Conservation (phyloP, 2,797 vertebrate genomes). For the Schizothorax lantsangensis region DNA sequence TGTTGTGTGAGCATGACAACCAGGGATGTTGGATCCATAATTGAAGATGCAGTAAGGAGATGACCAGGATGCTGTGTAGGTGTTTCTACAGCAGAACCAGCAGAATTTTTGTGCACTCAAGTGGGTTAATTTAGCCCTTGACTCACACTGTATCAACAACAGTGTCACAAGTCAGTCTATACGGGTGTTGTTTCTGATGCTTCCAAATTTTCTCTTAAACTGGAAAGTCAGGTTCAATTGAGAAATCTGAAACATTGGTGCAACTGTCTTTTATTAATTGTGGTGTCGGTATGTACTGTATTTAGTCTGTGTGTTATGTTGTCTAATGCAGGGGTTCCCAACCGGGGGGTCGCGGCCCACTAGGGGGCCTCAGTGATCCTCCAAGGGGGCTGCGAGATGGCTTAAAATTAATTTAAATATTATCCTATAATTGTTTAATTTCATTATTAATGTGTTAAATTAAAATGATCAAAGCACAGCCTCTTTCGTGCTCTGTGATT, state of each 20-base stretch:
- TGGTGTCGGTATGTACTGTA: not conserved
- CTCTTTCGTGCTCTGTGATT: too few relatives aligned
- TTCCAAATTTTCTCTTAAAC: not conserved
- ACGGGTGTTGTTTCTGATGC: not conserved
- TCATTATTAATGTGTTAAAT: too few relatives aligned
- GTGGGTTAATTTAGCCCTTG: not conserved
- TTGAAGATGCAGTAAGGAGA: conserved; percentile 9
- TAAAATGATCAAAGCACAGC: too few relatives aligned
- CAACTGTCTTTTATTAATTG: not conserved
- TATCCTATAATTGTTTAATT: too few relatives aligned
- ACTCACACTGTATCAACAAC: not conserved
- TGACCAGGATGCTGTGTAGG: conserved; percentile 19
- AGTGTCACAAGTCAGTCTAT: not conserved
- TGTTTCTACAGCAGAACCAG: conserved; percentile 14
- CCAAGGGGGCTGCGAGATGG: too few relatives aligned
- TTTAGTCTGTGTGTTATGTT: not conserved
- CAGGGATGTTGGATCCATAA: conserved; percentile 10
- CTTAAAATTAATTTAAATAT: too few relatives aligned
- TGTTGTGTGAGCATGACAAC: conserved; percentile 22
- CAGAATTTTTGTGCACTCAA: not conserved
- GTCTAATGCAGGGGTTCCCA: not conserved
- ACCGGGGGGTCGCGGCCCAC: too few relatives aligned
- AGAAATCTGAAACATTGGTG: not conserved
- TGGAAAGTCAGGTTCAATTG: not conserved
- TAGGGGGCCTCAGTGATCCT: too few relatives aligned